Evolutionary conservation across 2,113 vertebrate genomes (phyloP).

Genomic region (Notothenia coriiceps): DNA sequence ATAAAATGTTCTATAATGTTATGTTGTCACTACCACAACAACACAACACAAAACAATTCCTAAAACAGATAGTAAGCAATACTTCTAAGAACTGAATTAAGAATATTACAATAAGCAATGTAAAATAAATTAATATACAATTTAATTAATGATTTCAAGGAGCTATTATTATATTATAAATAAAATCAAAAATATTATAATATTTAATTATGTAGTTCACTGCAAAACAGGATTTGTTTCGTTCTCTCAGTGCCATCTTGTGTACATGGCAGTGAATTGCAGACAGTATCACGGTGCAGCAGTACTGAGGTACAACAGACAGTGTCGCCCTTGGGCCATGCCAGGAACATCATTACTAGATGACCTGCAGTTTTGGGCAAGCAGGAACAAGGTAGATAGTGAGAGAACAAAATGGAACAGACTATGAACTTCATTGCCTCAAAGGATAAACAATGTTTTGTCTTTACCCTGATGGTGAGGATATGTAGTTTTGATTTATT

Average conservation of each 20-base stretch:
- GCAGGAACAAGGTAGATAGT: background rate
- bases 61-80: background rate
- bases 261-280: conserved; percentile 40
- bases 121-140: background rate
- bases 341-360: background rate
- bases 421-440: background rate
- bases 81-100: background rate
- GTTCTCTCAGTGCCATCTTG: conserved; percentile 64
- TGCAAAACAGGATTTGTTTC: background rate
- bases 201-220: background rate
- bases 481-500: background rate
- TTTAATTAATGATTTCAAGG: background rate
- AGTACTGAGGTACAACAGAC: conserved; percentile 62
- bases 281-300: conserved; percentile 13
- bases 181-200: background rate
- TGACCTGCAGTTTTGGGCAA: background rate
- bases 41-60: background rate
- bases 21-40: background rate
- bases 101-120: background rate
- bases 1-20: too few species aligned
- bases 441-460: background rate
- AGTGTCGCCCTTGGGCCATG: conserved; percentile 62
- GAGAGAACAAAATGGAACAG: background rate
- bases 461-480: background rate
- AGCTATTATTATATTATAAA: too few species aligned